These are phyloP conservation scores for Synanthedon tipuliformis DNA, from an alignment of 2,888 invertebrate species.

Conservation along the genomic window DNA sequence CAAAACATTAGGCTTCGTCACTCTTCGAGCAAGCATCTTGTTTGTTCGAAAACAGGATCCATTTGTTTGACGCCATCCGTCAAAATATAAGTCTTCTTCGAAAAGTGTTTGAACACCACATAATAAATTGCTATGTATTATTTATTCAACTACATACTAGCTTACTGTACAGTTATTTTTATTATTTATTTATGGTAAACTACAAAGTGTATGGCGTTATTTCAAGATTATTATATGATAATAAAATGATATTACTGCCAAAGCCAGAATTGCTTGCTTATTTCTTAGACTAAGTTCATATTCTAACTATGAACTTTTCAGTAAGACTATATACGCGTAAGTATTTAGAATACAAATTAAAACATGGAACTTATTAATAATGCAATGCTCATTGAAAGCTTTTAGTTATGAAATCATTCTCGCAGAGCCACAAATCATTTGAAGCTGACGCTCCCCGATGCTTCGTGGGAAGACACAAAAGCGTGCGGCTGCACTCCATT, in stretches of 20 bases:
- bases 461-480: slow-evolving; percentile 22
- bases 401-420: neutral
- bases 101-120: too few species aligned
- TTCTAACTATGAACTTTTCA: neutral
- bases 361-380: neutral
- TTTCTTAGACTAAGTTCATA: too few species aligned
- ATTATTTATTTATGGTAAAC: too few species aligned
- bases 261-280: too few species aligned
- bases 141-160: too few species aligned
- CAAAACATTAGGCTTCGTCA: slow-evolving; percentile 27
- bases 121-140: too few species aligned
- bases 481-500: slow-evolving; percentile 26
- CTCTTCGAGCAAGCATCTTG: slow-evolving; percentile 12
- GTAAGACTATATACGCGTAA: neutral
- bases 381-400: neutral
- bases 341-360: too few species aligned
- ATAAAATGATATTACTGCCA: too few species aligned
- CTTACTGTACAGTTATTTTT: too few species aligned
- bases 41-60: slow-evolving; percentile 18
- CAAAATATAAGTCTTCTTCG: slow-evolving; percentile 2
- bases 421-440: neutral
- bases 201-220: too few species aligned
- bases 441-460: neutral
- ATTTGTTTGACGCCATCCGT: slow-evolving; percentile 16
- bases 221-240: too few species aligned